Base-by-base conservation (phyloP, 2,888 invertebrate genomes). In the Harmothoe impar region DNA sequence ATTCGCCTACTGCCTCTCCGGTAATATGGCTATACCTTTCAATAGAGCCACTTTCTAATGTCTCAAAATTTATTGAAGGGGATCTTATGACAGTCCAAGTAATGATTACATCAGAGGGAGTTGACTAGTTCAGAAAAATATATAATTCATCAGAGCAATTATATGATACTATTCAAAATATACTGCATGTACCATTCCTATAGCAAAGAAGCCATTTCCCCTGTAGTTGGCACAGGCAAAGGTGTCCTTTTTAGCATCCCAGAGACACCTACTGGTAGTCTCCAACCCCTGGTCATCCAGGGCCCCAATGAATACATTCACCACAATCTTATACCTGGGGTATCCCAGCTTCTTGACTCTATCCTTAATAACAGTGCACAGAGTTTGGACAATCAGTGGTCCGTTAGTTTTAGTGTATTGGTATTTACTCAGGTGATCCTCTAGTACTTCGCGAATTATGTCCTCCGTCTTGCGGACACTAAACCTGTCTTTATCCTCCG, bases 321-420 rank as follows among this genome's bases (percentile, higher is more conserved):
- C 84, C 5, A 84, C 23, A n/a, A 84, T 84, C 43, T 84, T 84
- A 51, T 84, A 84, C 5, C 84, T 23, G 12, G 84, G 84, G 23
- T 33, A 84, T 15, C 84, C 84, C n/a, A 84, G 51, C 25, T 84
- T 84, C 84, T 84, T 84, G 33, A 84, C 84, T 51, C 33, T 84
- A 43, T 84, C 84, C 43, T 84, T 84, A 10, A 84, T 84, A 17
- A 51, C 84, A 51, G 84, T 84, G 84, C 84, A 35, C n/a, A 84
- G 84, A 10, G 84, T 84, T 25, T 84, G 43, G 43, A 84, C 29
- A 20, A 84, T 84, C 43, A 1, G 17, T 10, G 84, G 84, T 17
- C 25, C 84, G 0, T 33, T 84, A 7, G 10, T n/a, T 23, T 84
- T 84, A 43, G 5, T 51, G 84, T 84, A 84, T 20, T 51, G 23